These are phyloP conservation scores for Picus viridis DNA, from an alignment of 2,797 vertebrate genomes.

Conservation along the genomic window DNA sequence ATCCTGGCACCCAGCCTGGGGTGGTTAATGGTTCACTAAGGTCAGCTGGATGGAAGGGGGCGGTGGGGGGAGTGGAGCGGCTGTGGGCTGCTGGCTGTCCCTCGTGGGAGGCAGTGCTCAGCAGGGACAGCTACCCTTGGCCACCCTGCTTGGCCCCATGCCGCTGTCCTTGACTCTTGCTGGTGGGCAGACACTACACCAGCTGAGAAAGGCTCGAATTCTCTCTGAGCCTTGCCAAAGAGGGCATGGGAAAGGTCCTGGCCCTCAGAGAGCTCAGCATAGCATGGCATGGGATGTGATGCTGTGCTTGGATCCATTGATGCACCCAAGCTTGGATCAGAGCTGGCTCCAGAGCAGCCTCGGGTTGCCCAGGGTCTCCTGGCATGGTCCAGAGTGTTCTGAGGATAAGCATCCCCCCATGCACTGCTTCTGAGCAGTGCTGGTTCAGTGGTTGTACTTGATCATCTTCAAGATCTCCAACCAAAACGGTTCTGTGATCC, in stretches of 20 bases:
- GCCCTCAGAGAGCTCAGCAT: fast-evolving
- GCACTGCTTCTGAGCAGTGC: not conserved
- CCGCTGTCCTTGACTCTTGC: not conserved
- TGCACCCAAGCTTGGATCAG: not conserved
- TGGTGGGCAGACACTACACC: fast-evolving
- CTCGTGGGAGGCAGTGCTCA: not conserved
- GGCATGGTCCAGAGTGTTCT: not conserved
- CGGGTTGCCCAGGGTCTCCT: not conserved
- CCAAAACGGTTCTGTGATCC: not conserved
- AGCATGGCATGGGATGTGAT: fast-evolving
- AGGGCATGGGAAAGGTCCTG: fast-evolving
- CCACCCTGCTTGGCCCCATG: not conserved
- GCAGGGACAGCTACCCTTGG: fast-evolving
- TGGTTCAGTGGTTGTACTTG: not conserved
- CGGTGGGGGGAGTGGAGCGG: not conserved
- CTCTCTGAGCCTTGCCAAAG: fast-evolving
- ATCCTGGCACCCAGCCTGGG: not conserved
- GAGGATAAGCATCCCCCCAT: not conserved
- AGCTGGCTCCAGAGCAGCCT: not conserved
- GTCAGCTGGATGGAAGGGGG: not conserved
- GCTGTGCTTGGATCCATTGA: fast-evolving
- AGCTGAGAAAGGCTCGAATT: not conserved
- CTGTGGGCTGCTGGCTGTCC: fast-evolving
- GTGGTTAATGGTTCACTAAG: conserved; percentile 61
- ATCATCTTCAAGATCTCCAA: not conserved